Conservation (phyloP, 1,140 invertebrate genomes). For the Harpegnathos saltator region DNA sequence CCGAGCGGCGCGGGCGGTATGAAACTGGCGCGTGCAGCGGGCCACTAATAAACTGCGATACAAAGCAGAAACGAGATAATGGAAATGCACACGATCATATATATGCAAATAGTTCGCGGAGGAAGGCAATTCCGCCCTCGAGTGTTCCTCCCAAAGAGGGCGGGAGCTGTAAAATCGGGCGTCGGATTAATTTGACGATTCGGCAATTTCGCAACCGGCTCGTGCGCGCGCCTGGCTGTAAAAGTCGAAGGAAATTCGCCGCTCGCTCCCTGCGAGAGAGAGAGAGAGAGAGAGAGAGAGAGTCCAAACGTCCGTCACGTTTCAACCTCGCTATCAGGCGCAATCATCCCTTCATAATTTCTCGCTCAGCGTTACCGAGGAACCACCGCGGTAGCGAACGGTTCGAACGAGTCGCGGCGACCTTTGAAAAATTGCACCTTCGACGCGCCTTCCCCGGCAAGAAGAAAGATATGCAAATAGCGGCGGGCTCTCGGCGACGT, state of each 20-base stretch:
- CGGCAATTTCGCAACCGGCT: not conserved
- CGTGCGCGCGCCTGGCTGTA: not conserved
- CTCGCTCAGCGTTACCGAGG: not conserved
- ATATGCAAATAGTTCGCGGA: not conserved
- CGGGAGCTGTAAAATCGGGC: not conserved
- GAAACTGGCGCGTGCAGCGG: too few relatives aligned
- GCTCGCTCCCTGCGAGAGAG: not conserved
- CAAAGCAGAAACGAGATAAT: not conserved
- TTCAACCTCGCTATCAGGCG: not conserved
- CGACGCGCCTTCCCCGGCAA: not conserved
- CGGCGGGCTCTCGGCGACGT: too few relatives aligned
- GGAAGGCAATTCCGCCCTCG: not conserved
- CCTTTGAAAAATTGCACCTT: not conserved
- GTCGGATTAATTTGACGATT: not conserved
- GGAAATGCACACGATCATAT: not conserved
- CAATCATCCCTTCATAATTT: conserved; percentile 6
- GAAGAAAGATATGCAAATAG: not conserved
- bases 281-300: too few relatives aligned
- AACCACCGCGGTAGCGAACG: not conserved
- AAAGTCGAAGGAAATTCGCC: not conserved
- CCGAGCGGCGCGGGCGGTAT: too few relatives aligned
- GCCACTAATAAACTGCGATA: not conserved
- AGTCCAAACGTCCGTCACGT: not conserved
- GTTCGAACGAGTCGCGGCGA: conserved; percentile 7
- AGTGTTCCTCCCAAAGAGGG: not conserved